phyloP scores from a whole-genome alignment of 2,888 invertebrate genomes.

The Carpatolechia fugitivella region DNA sequence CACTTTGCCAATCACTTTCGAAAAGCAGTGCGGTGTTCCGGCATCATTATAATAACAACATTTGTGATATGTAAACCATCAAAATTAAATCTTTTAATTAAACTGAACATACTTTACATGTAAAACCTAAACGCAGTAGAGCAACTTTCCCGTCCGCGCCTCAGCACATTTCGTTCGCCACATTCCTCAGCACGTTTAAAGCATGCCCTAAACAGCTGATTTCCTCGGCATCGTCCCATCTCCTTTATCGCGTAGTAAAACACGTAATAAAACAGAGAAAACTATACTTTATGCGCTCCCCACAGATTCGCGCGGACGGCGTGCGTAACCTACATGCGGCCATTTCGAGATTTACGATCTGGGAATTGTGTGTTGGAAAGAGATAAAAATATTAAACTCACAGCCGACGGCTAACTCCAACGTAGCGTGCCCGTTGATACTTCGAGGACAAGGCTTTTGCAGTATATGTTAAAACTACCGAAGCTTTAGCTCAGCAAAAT shows the following conservation, averaged over 20 bases:
- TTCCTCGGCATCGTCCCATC: constrained; percentile 71
- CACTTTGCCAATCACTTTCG: too few species aligned
- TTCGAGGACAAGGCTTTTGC: constrained; percentile 57
- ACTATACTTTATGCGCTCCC: constrained; percentile 77
- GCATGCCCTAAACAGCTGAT: constrained; percentile 79
- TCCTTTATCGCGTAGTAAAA: constrained; percentile 74
- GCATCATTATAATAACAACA: not conserved
- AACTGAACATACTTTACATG: not conserved
- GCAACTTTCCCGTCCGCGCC: constrained; percentile 47
- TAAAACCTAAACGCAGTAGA: constrained; percentile 47
- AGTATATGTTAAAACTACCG: constrained; percentile 49
- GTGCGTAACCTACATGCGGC: constrained; percentile 81
- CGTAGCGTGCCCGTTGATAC: constrained; percentile 60
- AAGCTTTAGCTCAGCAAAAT: constrained; percentile 21
- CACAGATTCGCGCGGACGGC: constrained; percentile 71
- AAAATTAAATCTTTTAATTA: not conserved
- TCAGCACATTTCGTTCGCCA: constrained; percentile 72
- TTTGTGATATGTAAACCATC: not conserved
- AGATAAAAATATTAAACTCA: constrained; percentile 75
- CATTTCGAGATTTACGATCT: constrained; percentile 81
- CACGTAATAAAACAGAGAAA: constrained; percentile 78
- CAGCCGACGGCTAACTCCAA: constrained; percentile 65
- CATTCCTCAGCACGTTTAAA: constrained; percentile 78
- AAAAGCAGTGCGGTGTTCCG: too few species aligned
- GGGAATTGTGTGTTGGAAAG: constrained; percentile 79